Percentiles rank a stretch among this genome's conserved stretches.
Evolutionary conservation across 2,113 vertebrate species (phyloP).

Genomic region (Melanostigma gelatinosum): DNA sequence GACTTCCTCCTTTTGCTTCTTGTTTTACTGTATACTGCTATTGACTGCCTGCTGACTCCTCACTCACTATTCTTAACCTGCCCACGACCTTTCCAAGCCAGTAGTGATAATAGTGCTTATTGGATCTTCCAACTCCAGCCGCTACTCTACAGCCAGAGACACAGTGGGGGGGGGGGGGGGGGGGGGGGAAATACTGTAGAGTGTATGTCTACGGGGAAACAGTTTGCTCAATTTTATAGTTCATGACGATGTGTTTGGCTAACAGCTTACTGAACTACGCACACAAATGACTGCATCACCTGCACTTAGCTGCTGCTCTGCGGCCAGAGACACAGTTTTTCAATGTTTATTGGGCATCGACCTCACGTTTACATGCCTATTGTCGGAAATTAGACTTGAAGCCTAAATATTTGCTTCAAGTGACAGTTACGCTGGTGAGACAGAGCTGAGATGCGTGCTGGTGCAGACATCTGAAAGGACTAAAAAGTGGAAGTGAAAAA

Average conservation of each 20-base stretch:
- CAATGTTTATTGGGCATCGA: not conserved
- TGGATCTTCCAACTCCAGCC: not conserved
- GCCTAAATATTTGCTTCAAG: not conserved
- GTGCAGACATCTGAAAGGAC: not conserved
- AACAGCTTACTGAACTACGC: not conserved
- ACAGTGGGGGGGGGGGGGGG: not conserved
- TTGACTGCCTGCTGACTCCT: not conserved
- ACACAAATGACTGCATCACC: not conserved
- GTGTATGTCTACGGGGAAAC: not conserved
- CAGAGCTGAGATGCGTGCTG: not conserved
- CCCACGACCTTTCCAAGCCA: not conserved
- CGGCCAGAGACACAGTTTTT: not conserved
- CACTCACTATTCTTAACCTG: not conserved
- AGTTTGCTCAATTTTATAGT: not conserved
- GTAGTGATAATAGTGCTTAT: not conserved
- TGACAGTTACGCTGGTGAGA: not conserved
- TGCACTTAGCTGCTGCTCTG: not conserved
- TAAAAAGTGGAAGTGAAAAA: not conserved
- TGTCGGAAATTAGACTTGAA: not conserved
- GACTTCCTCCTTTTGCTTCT: not conserved
- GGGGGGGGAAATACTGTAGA: too few relatives aligned
- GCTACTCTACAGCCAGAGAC: not conserved
- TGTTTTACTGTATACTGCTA: not conserved
- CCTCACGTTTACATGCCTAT: not conserved
- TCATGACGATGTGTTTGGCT: not conserved